Evolutionary conservation across 2,888 invertebrate species (phyloP).

Genomic region (Smittia sp.): DNA sequence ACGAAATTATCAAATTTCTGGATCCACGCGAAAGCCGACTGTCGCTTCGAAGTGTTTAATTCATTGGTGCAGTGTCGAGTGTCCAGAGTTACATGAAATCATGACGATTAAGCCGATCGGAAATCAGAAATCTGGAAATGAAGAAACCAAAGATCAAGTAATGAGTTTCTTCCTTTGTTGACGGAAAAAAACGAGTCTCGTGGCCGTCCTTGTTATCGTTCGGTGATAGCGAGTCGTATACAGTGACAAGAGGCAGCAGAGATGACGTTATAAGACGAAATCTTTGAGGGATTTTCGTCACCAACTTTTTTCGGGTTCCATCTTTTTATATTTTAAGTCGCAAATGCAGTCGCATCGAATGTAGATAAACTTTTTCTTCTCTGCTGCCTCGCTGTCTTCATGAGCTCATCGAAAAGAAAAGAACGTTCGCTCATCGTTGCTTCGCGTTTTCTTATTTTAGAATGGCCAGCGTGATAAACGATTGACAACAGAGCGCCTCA

Average conservation of each 20-base stretch:
- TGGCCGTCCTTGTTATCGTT: neutral
- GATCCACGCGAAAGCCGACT: too few species aligned
- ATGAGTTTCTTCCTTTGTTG: neutral
- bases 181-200: neutral
- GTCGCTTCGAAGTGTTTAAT: neutral
- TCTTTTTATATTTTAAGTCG: slow-evolving; percentile 40
- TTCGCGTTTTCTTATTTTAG: slow-evolving; percentile 32
- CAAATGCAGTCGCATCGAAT: slow-evolving; percentile 29
- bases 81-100: neutral
- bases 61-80: neutral
- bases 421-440: neutral
- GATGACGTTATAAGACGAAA: neutral
- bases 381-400: too few species aligned
- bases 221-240: neutral
- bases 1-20: too few species aligned
- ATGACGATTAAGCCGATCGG: slow-evolving; percentile 54
- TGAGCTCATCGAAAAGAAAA: neutral
- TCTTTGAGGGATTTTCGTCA: slow-evolving; percentile 32
- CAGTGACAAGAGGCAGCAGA: neutral
- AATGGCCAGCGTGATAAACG: slow-evolving; percentile 37
- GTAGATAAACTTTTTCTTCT: too few species aligned
- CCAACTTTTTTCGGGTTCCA: slow-evolving; percentile 35
- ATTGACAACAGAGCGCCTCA: slow-evolving; percentile 3
- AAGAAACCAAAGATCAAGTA: slow-evolving; percentile 43
- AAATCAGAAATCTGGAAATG: slow-evolving; percentile 45